phyloP scores from a whole-genome alignment of 2,797 vertebrate genomes.

The Tauraco hartlaubi region DNA sequence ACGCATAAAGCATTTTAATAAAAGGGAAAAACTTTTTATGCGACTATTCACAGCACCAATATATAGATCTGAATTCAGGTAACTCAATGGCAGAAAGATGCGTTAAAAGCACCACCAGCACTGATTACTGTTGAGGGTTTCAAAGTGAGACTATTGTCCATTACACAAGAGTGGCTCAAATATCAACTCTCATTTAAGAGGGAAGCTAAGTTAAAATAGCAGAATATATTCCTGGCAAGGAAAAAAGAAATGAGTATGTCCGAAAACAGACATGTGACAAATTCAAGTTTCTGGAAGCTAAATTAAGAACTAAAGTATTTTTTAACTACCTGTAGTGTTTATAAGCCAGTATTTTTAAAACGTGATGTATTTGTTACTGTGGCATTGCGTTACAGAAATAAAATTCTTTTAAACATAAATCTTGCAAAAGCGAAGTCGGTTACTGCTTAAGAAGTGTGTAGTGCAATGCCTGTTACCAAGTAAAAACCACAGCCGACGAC shows the following conservation, averaged over 20 bases:
- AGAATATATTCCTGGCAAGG: neutral
- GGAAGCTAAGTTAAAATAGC: neutral
- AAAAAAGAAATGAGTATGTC: neutral
- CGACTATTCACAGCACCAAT: neutral
- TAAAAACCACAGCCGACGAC: neutral
- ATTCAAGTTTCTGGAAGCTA: neutral
- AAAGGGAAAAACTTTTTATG: neutral
- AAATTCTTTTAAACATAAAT: neutral
- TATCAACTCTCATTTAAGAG: neutral
- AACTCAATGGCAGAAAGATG: neutral
- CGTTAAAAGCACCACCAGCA: neutral
- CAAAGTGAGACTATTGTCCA: neutral
- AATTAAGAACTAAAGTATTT: neutral
- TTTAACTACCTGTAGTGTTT: neutral
- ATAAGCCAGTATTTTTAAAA: neutral
- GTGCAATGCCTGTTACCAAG: accelerated
- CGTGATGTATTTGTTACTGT: neutral
- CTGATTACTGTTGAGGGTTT: neutral
- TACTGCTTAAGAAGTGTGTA: neutral
- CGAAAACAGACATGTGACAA: neutral
- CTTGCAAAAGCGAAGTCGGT: neutral
- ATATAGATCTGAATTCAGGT: neutral
- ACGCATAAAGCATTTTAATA: neutral
- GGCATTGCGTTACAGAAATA: neutral
- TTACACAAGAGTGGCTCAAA: neutral